A percentile compares a stretch with the other conserved stretches of the same genome.
Conservation (phyloP, 2,888 invertebrate species). For the Diarsia dahlii region DNA sequence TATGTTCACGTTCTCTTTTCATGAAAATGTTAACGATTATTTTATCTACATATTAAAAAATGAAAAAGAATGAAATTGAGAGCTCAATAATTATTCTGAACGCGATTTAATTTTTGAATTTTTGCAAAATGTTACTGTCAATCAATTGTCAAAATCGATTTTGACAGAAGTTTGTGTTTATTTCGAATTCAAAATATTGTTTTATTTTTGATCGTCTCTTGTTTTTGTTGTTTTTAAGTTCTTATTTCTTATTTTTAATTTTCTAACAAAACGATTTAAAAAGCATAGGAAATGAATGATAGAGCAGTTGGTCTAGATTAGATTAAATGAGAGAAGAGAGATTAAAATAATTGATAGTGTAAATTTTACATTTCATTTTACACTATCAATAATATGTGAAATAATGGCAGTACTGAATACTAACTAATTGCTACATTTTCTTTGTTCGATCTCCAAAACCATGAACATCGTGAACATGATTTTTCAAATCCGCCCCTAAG, state of each 20-base stretch:
- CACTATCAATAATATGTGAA: too few relatives aligned
- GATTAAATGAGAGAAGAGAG: too few relatives aligned
- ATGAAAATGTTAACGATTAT: conserved; percentile 28
- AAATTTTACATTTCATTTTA: too few relatives aligned
- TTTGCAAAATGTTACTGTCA: conserved; percentile 37
- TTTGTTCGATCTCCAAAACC: neutral
- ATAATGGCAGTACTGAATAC: neutral
- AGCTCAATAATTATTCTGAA: conserved; percentile 41
- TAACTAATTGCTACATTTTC: neutral
- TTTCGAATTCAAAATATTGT: conserved; percentile 19
- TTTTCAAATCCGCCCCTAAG: too few relatives aligned
- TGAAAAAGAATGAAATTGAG: neutral
- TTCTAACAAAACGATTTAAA: too few relatives aligned
- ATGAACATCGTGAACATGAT: neutral
- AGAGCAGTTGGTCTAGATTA: too few relatives aligned
- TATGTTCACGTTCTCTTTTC: conserved; percentile 35
- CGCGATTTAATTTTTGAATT: conserved; percentile 37
- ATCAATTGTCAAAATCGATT: conserved; percentile 42
- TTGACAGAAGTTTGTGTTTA: conserved; percentile 39
- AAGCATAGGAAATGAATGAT: too few relatives aligned
- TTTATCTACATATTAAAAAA: neutral
- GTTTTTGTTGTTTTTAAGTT: neutral
- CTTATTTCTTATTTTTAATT: too few relatives aligned
- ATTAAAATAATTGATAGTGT: too few relatives aligned
- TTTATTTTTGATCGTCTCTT: conserved; percentile 18